Evolutionary conservation across 2,113 vertebrate genomes (phyloP).

Genomic region (Heterotilapia buettikoferi): DNA sequence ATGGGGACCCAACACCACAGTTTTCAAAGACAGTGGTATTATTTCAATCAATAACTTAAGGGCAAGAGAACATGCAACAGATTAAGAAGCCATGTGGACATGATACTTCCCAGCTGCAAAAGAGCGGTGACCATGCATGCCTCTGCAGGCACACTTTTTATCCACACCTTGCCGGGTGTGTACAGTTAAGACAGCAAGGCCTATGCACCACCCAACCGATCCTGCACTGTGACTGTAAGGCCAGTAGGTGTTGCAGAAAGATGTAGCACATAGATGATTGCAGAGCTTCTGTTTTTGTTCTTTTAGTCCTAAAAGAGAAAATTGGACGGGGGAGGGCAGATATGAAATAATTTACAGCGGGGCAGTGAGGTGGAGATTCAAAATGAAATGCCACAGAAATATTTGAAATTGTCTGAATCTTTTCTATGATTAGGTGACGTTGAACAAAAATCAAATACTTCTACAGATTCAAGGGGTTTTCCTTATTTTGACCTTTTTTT

Average conservation of each 20-base stretch:
- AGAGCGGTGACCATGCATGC: neutral
- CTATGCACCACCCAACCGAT: neutral
- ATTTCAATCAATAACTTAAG: neutral
- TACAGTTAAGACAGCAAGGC: neutral
- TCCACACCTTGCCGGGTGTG: neutral
- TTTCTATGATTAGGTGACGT: neutral
- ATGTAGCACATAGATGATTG: neutral
- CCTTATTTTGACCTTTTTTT: neutral
- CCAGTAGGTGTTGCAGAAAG: neutral
- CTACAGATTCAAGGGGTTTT: neutral
- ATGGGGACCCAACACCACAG: neutral
- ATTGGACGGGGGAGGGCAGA: fast-evolving
- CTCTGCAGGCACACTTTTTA: neutral
- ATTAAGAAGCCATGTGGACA: neutral
- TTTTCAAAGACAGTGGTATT: neutral
- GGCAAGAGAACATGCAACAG: neutral
- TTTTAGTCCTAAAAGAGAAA: neutral
- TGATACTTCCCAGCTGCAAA: neutral
- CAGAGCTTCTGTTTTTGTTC: neutral
- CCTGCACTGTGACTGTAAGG: neutral
- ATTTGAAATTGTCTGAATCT: neutral
- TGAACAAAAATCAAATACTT: neutral
- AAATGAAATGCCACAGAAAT: neutral
- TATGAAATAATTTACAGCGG: neutral
- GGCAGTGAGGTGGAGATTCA: neutral